phyloP scores from a whole-genome alignment of 2,113 vertebrate species.

The Varanus komodoensis region DNA sequence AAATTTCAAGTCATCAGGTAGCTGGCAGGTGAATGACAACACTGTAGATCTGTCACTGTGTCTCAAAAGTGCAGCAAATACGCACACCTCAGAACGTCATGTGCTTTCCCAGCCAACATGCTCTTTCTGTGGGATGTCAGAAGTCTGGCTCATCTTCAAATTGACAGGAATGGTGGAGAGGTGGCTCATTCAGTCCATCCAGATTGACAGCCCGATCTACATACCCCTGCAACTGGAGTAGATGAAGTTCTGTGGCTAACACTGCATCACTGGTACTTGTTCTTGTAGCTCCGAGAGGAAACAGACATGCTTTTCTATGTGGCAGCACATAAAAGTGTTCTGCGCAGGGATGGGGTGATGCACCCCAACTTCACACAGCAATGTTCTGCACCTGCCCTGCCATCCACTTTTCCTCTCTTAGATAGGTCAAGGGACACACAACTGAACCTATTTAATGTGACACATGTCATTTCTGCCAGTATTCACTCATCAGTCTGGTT shows the following conservation, averaged over 20 bases:
- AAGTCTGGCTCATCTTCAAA: not conserved
- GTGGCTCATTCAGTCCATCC: not conserved
- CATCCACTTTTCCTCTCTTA: not conserved
- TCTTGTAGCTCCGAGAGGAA: not conserved
- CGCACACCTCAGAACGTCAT: slow-evolving; percentile 3
- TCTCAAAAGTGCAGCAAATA: not conserved
- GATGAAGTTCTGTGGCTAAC: not conserved
- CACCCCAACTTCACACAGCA: not conserved
- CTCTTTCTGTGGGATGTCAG: not conserved
- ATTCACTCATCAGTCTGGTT: too few species aligned
- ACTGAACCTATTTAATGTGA: too few species aligned
- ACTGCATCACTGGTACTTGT: not conserved
- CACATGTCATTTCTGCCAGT: too few species aligned
- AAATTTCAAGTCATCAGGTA: not conserved
- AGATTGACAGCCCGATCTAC: not conserved
- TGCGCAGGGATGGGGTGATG: not conserved
- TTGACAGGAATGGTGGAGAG: not conserved
- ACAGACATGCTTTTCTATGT: not conserved
- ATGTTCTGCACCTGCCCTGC: not conserved
- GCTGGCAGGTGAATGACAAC: slow-evolving; percentile 1
- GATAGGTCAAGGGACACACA: too few species aligned
- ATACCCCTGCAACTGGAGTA: not conserved
- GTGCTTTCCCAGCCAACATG: not conserved
- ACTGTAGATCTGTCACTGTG: slow-evolving; percentile 4
- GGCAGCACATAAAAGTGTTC: not conserved